A percentile compares a stretch with the other conserved stretches of the same genome.
These are phyloP conservation scores for Drosophila rufa DNA, from an alignment of 1,140 invertebrate genomes.

Conservation along the genomic window DNA sequence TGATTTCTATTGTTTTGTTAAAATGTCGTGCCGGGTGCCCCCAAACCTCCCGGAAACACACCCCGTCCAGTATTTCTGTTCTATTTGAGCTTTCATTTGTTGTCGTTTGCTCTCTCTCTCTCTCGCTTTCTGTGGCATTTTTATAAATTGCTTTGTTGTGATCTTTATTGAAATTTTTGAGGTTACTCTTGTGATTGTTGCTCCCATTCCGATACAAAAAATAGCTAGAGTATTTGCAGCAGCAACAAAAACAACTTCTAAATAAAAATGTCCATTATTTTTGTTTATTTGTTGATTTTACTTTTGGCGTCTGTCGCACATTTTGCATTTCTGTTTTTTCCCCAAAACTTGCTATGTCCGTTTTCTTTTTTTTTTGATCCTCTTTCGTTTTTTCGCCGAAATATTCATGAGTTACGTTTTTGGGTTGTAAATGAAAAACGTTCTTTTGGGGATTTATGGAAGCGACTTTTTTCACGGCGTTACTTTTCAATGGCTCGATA, in stretches of 20 bases:
- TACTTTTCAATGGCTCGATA: constrained; percentile 67
- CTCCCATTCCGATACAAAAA: constrained; percentile 38
- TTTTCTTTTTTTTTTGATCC: constrained; percentile 22
- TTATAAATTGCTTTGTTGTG: constrained; percentile 83
- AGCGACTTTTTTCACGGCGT: constrained; percentile 42
- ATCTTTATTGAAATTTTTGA: constrained; percentile 83
- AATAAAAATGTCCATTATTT: constrained; percentile 72
- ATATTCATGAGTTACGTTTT: constrained; percentile 81
- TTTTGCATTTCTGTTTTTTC: constrained; percentile 64
- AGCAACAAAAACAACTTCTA: constrained; percentile 31
- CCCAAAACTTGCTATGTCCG: constrained; percentile 3
- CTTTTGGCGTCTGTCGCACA: constrained; percentile 62
- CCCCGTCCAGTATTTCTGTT: constrained; percentile 55
- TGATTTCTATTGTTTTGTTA: constrained; percentile 84
- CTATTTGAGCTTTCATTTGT: constrained; percentile 61
- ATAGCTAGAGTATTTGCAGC: constrained; percentile 6
- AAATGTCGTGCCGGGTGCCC: constrained; percentile 69
- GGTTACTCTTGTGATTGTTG: constrained; percentile 80
- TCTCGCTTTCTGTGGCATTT: constrained; percentile 62
- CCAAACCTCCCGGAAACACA: neutral
- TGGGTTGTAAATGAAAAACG: constrained; percentile 75
- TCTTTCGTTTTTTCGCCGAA: constrained; percentile 49
- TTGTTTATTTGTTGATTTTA: constrained; percentile 76
- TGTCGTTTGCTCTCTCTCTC: constrained; percentile 24
- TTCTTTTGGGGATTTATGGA: constrained; percentile 71